Conservation (phyloP, 2,888 invertebrate species). For the Melanophora roralis region DNA sequence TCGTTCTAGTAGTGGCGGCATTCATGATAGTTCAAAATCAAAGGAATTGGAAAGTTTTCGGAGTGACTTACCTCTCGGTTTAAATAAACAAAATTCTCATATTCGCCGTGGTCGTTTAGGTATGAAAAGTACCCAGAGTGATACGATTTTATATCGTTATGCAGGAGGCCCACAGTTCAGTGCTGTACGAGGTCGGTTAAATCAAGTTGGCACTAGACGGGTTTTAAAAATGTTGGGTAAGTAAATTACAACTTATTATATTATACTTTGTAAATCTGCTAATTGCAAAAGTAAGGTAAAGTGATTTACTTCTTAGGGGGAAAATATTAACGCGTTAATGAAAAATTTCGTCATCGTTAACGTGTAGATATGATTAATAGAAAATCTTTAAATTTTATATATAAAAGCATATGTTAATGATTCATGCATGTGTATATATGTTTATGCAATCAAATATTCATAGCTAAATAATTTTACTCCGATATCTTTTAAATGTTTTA, state of each 20-base stretch:
- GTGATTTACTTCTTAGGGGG: too few species aligned
- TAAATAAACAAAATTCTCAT: conserved; percentile 21
- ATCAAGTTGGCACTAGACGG: conserved; percentile 81
- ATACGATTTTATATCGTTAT: conserved; percentile 71
- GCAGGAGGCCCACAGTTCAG: conserved; percentile 78
- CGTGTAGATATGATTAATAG: too few species aligned
- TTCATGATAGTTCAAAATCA: not conserved
- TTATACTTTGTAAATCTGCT: too few species aligned
- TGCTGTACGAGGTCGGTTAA: conserved; percentile 77
- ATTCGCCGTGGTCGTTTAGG: conserved; percentile 53
- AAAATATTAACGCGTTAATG: too few species aligned
- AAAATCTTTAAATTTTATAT: too few species aligned
- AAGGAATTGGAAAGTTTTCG: conserved; percentile 20
- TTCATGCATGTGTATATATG: too few species aligned
- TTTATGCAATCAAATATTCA: too few species aligned
- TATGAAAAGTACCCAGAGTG: conserved; percentile 68
- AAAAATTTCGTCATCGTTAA: too few species aligned
- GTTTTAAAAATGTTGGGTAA: conserved; percentile 88
- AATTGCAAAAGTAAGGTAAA: too few species aligned
- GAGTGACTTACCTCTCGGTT: conserved; percentile 1
- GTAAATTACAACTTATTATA: conserved; percentile 67
- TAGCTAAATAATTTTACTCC: too few species aligned
- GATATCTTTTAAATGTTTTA: too few species aligned
- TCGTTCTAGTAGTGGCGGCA: conserved; percentile 76
- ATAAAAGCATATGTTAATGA: too few species aligned